Conservation (phyloP, 2,113 vertebrate species). For the Aspiorhynchus laticeps region DNA sequence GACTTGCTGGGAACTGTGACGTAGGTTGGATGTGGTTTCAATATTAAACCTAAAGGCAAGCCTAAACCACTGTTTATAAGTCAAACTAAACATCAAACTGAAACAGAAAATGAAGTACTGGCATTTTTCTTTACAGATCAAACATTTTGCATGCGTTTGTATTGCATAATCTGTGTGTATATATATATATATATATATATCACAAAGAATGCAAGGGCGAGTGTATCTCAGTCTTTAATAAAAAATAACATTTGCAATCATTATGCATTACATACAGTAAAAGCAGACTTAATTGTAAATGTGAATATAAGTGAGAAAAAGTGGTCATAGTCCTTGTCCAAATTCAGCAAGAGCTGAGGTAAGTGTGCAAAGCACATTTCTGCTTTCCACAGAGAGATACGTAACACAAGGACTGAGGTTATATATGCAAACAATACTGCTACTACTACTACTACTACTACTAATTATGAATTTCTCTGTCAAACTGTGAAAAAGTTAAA, state of each 20-base stretch:
- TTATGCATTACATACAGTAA: slow-evolving; percentile 12
- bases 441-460: too few species aligned
- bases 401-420: slow-evolving; percentile 60
- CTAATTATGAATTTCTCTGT: slow-evolving; percentile 6
- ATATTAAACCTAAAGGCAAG: neutral
- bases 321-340: too few species aligned
- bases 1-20: neutral
- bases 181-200: too few species aligned
- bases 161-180: neutral
- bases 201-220: neutral
- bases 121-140: neutral
- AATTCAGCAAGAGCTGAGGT: too few species aligned
- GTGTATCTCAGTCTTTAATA: slow-evolving; percentile 42
- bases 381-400: slow-evolving; percentile 25
- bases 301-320: neutral
- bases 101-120: neutral
- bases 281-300: slow-evolving; percentile 36
- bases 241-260: slow-evolving; percentile 16
- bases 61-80: neutral
- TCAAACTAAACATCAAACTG: neutral
- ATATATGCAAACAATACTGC: slow-evolving; percentile 40
- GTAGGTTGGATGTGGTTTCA: neutral
- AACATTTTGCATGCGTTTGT: neutral
- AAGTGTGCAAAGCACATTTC: too few species aligned
- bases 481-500: neutral